Evolutionary conservation across 2,888 invertebrate genomes (phyloP), one percentile per base, ranked within the genome.

Genomic region (Lithophane socia): DNA sequence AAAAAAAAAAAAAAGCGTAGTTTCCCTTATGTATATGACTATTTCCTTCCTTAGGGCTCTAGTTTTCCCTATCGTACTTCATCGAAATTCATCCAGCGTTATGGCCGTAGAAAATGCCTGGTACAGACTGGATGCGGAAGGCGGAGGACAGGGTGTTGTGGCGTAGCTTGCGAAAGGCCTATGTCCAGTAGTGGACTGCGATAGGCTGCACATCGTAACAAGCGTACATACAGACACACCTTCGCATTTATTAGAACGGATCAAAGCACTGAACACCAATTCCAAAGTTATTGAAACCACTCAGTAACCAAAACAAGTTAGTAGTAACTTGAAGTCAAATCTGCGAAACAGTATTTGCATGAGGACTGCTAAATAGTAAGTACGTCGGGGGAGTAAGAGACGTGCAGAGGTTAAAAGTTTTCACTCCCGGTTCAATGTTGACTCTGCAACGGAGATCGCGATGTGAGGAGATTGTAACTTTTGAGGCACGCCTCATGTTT

Each of bases 371-470:
- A 77, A 73, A 77, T 61, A 67, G 52, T 81, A 47, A 77, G 79
- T 66, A 54, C n/a, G 49, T 67, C n/a, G 60, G 56, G 37, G 68
- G 72, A 82, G 56, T 65, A 64, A n/a, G 60, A 74, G 66, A 78
- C 56, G 52, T 58, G 60, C 60, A 47, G 68, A 74, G 83, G 83
- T 83, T 86, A 82, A 82, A 86, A 82, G 86, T 83, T 83, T 86
- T 71, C 44, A 21, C 56, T 71, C 29, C 67, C 29, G 47, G 58
- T 74, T 60, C 18, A 61, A 52, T 78, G 74, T 86, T 82, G 73
- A 82, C 78, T 69, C 21, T n/a, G 61, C 61, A 42, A 61, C 56
- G 69, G 70, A 81, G 70, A 83, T 82, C 42, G 66, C 49, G 29
- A 69, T 72, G 86, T 60, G 83, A 73, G 24, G 65, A 77, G 67